phyloP scores from a whole-genome alignment of 2,888 invertebrate species.

The Meloe dianella region DNA sequence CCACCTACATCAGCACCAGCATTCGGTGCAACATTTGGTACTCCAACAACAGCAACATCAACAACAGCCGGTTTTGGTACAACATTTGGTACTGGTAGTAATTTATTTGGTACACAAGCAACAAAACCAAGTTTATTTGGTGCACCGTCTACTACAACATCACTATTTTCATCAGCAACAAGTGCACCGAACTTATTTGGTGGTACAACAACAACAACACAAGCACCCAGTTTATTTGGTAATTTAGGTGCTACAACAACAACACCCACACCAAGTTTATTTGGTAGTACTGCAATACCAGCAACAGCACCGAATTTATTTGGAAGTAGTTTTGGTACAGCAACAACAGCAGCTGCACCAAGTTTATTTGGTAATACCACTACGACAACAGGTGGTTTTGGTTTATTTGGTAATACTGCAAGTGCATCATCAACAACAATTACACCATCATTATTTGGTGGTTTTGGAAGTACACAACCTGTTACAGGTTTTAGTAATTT shows the following conservation, averaged over 20 bases:
- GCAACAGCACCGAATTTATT: slow-evolving; percentile 57
- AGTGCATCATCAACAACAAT: slow-evolving; percentile 43
- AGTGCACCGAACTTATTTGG: slow-evolving; percentile 66
- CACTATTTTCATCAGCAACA: slow-evolving; percentile 56
- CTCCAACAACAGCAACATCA: slow-evolving; percentile 37
- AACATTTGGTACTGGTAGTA: slow-evolving; percentile 48
- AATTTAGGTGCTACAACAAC: slow-evolving; percentile 29
- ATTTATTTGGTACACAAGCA: slow-evolving; percentile 33
- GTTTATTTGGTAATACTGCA: slow-evolving; percentile 54
- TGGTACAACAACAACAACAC: slow-evolving; percentile 52
- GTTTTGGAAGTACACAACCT: slow-evolving; percentile 55
- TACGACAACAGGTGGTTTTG: slow-evolving; percentile 37
- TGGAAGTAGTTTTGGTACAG: slow-evolving; percentile 61
- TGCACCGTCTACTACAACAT: slow-evolving; percentile 51
- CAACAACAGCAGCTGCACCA: slow-evolving; percentile 38
- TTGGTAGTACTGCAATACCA: slow-evolving; percentile 48
- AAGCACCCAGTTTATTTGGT: slow-evolving; percentile 51
- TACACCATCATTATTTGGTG: slow-evolving; percentile 50
- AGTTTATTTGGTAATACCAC: slow-evolving; percentile 49
- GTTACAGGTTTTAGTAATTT: slow-evolving; percentile 55
- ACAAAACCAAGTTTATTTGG: slow-evolving; percentile 35
- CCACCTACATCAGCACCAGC: slow-evolving; percentile 41
- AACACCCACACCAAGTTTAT: slow-evolving; percentile 45
- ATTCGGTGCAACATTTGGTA: slow-evolving; percentile 51
- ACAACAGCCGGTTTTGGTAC: slow-evolving; percentile 51